Percentiles rank a stretch among this genome's conserved stretches.
Evolutionary conservation across 2,888 invertebrate species (phyloP).

Genomic region (Seladonia tumulorum): DNA sequence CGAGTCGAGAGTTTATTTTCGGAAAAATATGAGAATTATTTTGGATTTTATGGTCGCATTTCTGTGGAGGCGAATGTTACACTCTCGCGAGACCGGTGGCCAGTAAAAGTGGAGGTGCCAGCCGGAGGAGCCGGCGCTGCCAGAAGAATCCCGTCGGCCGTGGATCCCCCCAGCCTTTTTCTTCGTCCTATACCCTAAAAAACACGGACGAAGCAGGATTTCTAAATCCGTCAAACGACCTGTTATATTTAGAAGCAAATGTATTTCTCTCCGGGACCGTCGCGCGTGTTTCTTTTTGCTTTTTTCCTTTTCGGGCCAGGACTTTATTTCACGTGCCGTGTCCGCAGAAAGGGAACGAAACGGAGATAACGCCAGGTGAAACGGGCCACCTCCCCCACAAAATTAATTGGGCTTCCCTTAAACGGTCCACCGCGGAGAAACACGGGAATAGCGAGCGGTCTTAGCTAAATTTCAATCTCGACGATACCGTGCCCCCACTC

Average conservation of each 20-base stretch:
- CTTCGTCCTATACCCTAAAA: constrained; percentile 30
- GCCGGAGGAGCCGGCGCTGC: constrained; percentile 5
- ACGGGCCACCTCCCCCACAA: not conserved
- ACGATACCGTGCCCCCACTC: too few species aligned
- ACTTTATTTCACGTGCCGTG: constrained; percentile 39
- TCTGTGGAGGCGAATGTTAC: constrained; percentile 6
- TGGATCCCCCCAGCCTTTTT: constrained; percentile 31
- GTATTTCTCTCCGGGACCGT: constrained; percentile 69
- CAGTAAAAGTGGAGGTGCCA: constrained; percentile 19
- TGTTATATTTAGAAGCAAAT: constrained; percentile 77
- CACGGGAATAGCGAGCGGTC: too few species aligned
- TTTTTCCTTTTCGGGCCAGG: constrained; percentile 46
- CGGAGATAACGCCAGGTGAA: not conserved
- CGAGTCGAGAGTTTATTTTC: not conserved
- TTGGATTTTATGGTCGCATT: constrained; percentile 23
- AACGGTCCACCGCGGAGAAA: too few species aligned
- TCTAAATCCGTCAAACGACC: constrained; percentile 77
- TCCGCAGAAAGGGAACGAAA: not conserved
- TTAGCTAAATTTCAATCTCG: too few species aligned
- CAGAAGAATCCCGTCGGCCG: constrained; percentile 28
- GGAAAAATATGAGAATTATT: constrained; percentile 31
- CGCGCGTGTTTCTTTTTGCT: not conserved
- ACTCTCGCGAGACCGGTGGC: constrained; percentile 1
- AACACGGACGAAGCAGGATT: constrained; percentile 70
- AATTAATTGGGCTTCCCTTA: not conserved